Base-by-base conservation (phyloP, 2,888 invertebrate genomes). In the Pseudanteris insignis region DNA sequence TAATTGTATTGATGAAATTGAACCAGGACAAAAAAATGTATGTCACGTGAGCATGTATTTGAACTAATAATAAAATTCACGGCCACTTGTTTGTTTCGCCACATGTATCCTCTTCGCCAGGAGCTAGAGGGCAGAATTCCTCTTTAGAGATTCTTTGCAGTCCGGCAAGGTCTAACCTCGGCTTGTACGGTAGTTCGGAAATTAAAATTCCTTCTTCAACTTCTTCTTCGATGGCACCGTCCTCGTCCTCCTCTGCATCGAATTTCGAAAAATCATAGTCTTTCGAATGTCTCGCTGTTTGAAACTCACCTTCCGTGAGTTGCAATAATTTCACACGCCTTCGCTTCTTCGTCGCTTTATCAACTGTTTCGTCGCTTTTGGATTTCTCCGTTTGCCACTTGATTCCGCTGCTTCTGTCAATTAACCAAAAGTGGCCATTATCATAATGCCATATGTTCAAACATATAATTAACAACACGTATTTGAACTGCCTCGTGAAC, bases 221-320 rank as follows among this genome's bases (percentile, higher is more conserved):
- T n/a, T 65, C 57, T 5, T 47, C 12, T 4, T 37, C 33, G 0
- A 48, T 11, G n/a, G n/a, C n/a, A 8, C 28, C 29, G 1, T 28
- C 21, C 7, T 43, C 46, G 1, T 34, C 44, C 1, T 62, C 63
- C 2, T 69, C 70, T 1, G 66, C 66, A 26, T 73, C 72, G 60
- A 78, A 79, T 59, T 78, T 77, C 32, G 72, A 71, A 53, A 79
- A 79, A 54, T 79, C 77, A 26, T 71, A 67, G 29, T 72, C 65
- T 15, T 53, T 51, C n/a, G 21, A 50, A 6, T 24, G 53, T 24
- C 32, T 65, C 8, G 61, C 59, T 2, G 55, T 41, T 13, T 60
- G 34, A 29, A 75, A 77, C 44, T 76, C 73, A 1, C 60, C 57
- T 8, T 72, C 69, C 2, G 69, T 74, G n/a, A 74, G 47, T 2